Evolutionary conservation across 1,140 invertebrate genomes (phyloP).

Genomic region (Sitophilus oryzae): DNA sequence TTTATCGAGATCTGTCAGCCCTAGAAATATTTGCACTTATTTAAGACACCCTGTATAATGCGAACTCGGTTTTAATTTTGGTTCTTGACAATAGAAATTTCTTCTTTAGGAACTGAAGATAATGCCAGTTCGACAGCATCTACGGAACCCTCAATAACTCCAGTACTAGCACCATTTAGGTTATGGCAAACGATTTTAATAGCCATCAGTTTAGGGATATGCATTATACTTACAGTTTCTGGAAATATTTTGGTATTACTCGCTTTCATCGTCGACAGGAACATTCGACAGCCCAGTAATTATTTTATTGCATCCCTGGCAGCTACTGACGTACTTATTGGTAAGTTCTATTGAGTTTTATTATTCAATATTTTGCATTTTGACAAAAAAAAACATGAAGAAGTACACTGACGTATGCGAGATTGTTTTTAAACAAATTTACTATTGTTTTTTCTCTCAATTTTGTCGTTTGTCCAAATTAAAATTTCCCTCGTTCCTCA

Average conservation of each 20-base stretch:
- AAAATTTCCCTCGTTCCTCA: no score
- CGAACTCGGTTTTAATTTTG: no score
- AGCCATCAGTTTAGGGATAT: conserved; percentile 80
- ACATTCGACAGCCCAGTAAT: conserved; percentile 97
- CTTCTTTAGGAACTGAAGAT: conserved; percentile 25
- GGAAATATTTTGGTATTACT: conserved; percentile 96
- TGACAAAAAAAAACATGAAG: no score
- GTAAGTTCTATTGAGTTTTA: conserved; percentile 49
- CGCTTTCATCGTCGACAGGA: conserved; percentile 93
- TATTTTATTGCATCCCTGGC: conserved; percentile 99
- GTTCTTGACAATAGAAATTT: background rate
- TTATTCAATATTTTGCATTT: no score
- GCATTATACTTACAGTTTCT: conserved; percentile 86
- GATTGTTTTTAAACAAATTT: no score
- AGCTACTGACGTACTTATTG: conserved; percentile 96
- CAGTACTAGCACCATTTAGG: conserved; percentile 75
- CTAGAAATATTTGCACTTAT: no score
- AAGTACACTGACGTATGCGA: no score
- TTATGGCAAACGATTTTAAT: conserved; percentile 90
- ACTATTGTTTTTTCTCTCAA: no score
- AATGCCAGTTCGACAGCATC: conserved; percentile 32
- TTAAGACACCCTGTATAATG: no score
- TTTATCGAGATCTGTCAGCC: no score
- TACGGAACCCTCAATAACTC: conserved; percentile 41
- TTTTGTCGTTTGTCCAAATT: no score